Evolutionary conservation across 1,140 invertebrate species (phyloP).

Genomic region (Meteorus sp.): DNA sequence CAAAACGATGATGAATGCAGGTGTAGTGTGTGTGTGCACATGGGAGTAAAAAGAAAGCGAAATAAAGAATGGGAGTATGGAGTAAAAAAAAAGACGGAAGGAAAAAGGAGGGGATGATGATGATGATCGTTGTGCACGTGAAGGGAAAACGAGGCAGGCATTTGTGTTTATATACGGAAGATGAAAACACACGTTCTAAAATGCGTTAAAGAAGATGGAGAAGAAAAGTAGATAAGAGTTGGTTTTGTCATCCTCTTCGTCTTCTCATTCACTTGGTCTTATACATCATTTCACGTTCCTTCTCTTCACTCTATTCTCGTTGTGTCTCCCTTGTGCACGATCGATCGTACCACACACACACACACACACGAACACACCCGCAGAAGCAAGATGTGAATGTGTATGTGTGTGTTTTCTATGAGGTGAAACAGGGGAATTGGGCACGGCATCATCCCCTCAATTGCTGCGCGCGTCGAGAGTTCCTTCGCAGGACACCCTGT

Average conservation of each 20-base stretch:
- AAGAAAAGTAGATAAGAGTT: too few relatives aligned
- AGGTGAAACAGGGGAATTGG: constrained; percentile 6
- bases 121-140: constrained; percentile 13
- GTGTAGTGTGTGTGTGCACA: not conserved
- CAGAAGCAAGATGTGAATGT: too few relatives aligned
- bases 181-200: not conserved
- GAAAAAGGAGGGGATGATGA: not conserved
- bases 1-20: constrained; percentile 2
- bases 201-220: too few relatives aligned
- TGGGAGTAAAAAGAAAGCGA: not conserved
- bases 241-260: too few relatives aligned
- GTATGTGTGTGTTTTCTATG: too few relatives aligned
- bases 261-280: too few relatives aligned
- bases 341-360: constrained; percentile 19
- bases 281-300: not conserved
- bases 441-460: constrained; percentile 12
- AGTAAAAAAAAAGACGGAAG: constrained; percentile 14
- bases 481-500: constrained; percentile 12
- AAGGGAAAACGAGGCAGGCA: constrained; percentile 12
- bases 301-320: not conserved
- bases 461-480: constrained; percentile 25
- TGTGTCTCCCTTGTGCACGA: not conserved
- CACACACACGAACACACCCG: too few relatives aligned
- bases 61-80: too few relatives aligned
- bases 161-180: constrained; percentile 7